These are phyloP conservation scores for Drosophila anceps DNA, from an alignment of 2,888 invertebrate genomes.

Conservation along the genomic window DNA sequence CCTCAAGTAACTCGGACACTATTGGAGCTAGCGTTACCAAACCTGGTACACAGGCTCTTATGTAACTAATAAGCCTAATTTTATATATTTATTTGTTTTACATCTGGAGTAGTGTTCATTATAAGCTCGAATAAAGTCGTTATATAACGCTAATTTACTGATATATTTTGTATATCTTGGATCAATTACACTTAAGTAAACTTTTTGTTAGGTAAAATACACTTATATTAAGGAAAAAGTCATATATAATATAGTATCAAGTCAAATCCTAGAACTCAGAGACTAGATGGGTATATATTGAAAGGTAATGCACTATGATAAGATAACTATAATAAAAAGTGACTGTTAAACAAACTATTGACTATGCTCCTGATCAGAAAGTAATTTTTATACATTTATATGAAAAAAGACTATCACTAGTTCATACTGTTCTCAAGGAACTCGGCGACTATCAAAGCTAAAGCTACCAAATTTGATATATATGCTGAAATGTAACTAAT, in stretches of 20 bases:
- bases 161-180: not conserved
- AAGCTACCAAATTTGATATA: not conserved
- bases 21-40: not conserved
- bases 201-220: not conserved
- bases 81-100: not conserved
- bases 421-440: not conserved
- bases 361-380: no score
- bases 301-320: not conserved
- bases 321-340: no score
- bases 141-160: not conserved
- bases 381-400: not conserved
- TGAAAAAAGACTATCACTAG: not conserved
- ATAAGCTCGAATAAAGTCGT: not conserved
- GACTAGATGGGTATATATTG: not conserved
- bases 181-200: not conserved
- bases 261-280: not conserved
- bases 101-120: not conserved
- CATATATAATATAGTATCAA: not conserved
- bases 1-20: constrained; percentile 17
- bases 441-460: not conserved
- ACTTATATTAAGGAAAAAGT: not conserved
- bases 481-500: not conserved
- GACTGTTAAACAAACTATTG: no score
- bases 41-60: not conserved
- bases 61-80: not conserved